Evolutionary conservation across 2,113 vertebrate genomes (phyloP).

Genomic region (Hassar affinis): DNA sequence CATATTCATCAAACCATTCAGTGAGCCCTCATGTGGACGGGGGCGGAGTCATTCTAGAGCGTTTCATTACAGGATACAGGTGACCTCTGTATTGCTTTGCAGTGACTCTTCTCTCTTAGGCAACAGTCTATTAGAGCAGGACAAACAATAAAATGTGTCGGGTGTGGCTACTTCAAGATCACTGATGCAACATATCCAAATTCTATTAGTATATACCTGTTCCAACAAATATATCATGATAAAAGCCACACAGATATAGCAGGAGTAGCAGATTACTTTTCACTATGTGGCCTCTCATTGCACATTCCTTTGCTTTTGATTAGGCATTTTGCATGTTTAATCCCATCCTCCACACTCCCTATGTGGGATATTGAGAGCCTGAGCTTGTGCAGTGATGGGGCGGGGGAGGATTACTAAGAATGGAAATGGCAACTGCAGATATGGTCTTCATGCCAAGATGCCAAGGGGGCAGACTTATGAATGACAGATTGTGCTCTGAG

Average conservation of each 20-base stretch:
- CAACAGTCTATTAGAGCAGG: background rate
- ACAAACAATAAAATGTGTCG: background rate
- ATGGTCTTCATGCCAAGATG: constrained; percentile 52
- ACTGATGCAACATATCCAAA: background rate
- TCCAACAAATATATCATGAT: background rate
- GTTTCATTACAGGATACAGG: background rate
- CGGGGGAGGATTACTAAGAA: constrained; percentile 59
- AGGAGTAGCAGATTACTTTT: background rate
- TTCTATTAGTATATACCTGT: background rate
- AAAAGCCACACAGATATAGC: background rate
- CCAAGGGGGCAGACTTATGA: constrained; percentile 45
- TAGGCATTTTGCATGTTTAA: constrained; percentile 57
- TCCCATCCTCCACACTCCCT: constrained; percentile 71
- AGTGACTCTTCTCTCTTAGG: background rate
- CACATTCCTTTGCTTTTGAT: constrained; percentile 55
- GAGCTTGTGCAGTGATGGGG: constrained; percentile 49
- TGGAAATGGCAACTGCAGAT: constrained; percentile 54
- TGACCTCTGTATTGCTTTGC: background rate
- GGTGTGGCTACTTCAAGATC: background rate
- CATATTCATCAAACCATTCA: too few relatives aligned
- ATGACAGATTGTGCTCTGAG: constrained; percentile 44
- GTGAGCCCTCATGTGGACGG: background rate
- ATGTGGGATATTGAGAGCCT: constrained; percentile 64
- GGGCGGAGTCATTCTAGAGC: background rate
- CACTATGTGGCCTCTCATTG: constrained; percentile 31